Percentiles rank a stretch among this genome's conserved stretches.
These are phyloP conservation scores for Hippocampus barbouri DNA, from an alignment of 2,113 vertebrate species.

Conservation along the genomic window DNA sequence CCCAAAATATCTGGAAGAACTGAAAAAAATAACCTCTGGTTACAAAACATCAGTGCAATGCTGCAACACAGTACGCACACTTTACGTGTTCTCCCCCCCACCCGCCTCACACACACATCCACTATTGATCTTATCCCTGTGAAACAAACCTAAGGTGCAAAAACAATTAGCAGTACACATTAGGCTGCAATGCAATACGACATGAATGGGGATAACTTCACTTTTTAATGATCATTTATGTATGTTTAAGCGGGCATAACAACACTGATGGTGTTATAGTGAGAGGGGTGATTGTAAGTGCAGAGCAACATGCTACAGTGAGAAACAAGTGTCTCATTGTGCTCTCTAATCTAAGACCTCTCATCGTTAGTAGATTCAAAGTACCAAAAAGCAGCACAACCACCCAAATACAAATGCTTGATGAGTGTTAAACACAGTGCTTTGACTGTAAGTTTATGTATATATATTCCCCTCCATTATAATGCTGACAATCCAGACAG, in stretches of 20 bases:
- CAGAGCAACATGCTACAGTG: slow-evolving; percentile 50
- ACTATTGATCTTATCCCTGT: slow-evolving; percentile 39
- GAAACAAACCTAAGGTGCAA: slow-evolving; percentile 46
- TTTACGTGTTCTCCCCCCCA: slow-evolving; percentile 28
- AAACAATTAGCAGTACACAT: slow-evolving; percentile 43
- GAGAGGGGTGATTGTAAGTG: slow-evolving; percentile 32
- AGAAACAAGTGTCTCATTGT: slow-evolving; percentile 42
- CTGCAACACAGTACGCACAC: slow-evolving; percentile 27
- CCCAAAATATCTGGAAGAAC: slow-evolving; percentile 15
- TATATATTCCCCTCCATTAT: slow-evolving; percentile 18
- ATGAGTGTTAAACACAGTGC: slow-evolving; percentile 26
- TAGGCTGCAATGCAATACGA: slow-evolving; percentile 27
- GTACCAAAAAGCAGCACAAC: slow-evolving; percentile 47
- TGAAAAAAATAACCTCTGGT: slow-evolving; percentile 17
- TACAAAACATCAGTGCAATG: slow-evolving; percentile 56
- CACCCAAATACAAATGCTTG: slow-evolving; percentile 34
- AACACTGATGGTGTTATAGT: slow-evolving; percentile 18
- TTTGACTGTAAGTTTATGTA: slow-evolving; percentile 7
- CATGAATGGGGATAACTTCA: slow-evolving; percentile 8
- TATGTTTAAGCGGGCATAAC: slow-evolving; percentile 30
- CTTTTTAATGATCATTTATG: slow-evolving; percentile 3
- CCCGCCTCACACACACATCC: slow-evolving; percentile 1
- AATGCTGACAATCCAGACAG: slow-evolving; percentile 21
- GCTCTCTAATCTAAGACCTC: slow-evolving; percentile 52
- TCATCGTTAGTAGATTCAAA: slow-evolving; percentile 31